phyloP scores from a whole-genome alignment of 2,113 vertebrate species.

The Toxotes jaculatrix region DNA sequence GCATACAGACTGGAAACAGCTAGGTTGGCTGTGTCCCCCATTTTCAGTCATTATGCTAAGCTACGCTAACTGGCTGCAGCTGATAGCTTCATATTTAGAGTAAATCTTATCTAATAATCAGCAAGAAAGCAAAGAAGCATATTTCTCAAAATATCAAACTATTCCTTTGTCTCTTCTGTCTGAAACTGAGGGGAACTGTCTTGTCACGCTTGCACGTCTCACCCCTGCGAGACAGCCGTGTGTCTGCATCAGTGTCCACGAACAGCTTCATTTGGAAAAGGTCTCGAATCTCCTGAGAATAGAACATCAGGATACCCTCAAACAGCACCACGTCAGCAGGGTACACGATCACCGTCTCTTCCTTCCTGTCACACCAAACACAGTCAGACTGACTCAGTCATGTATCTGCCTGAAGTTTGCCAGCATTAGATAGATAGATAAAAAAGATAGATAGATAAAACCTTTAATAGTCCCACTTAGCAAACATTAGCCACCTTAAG shows the following conservation, averaged over 20 bases:
- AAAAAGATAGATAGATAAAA: no score
- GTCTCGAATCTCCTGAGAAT: slow-evolving; percentile 93
- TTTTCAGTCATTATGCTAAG: not conserved
- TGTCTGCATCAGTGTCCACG: slow-evolving; percentile 94
- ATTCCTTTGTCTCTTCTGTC: not conserved
- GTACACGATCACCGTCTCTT: slow-evolving; percentile 91
- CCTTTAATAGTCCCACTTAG: no score
- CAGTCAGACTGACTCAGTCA: not conserved
- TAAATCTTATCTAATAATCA: not conserved
- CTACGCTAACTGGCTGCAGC: not conserved
- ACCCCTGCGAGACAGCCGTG: slow-evolving; percentile 94
- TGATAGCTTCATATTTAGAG: not conserved
- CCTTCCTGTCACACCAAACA: slow-evolving; percentile 85
- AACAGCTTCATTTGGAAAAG: slow-evolving; percentile 98
- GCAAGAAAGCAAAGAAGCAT: not conserved
- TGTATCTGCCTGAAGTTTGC: not conserved
- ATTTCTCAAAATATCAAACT: not conserved
- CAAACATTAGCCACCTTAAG: not conserved
- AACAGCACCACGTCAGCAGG: slow-evolving; percentile 95
- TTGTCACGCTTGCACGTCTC: not conserved
- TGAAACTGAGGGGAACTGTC: not conserved
- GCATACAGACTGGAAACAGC: no score
- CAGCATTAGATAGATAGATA: no score
- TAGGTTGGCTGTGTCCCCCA: not conserved
- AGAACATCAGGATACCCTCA: slow-evolving; percentile 95